Evolutionary conservation across 2,113 vertebrate genomes (phyloP), one percentile per base, ranked within the genome.

Genomic region (Macroglossus sobrinus): DNA sequence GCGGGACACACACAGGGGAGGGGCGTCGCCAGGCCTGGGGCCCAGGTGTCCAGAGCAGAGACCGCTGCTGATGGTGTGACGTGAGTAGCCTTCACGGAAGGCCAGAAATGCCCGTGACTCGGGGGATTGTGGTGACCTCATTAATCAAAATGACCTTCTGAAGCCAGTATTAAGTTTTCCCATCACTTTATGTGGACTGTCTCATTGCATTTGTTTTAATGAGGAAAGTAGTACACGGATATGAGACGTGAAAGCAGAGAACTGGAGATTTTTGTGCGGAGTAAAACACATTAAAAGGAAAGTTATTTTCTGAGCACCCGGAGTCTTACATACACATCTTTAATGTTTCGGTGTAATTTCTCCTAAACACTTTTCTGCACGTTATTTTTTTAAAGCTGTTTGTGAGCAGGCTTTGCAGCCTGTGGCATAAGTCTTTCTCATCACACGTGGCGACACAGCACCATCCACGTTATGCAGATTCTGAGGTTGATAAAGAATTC

Each of bases 371-470:
- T 78, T 84, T 38, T 64, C 43, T 30, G 26, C 2, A 7, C 1
- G 0, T 28, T 38, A 1, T 69, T 71, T 57, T 33, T 11, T 16
- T 38, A n/a, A 35, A 94, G 91, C 18, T 33, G 76, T 13, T 89
- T 21, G 26, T 38, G 38, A 9, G 16, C 3, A 53, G 30, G 21
- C 24, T 57, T 40, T 0, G 71, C 19, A 19, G 59, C 12, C 33
- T 2, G 0, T 0, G 0, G 7, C 19, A 0, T 3, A 1, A 1
- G 18, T 33, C 4, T 33, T 35, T 69, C 28, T 50, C 15, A 0
- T 1, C 38, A 22, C 28, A 0, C 2, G 14, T 57, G 38, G 2
- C 1, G 1, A 16, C 1, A 0, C 2, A 2, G 81, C 71, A 33
- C 2, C 2, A 18, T 3, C 35, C 1, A 0, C 1, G 15, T 18